These are phyloP conservation scores for Lontra canadensis DNA, from an alignment of 2,113 vertebrate genomes.

Conservation along the genomic window DNA sequence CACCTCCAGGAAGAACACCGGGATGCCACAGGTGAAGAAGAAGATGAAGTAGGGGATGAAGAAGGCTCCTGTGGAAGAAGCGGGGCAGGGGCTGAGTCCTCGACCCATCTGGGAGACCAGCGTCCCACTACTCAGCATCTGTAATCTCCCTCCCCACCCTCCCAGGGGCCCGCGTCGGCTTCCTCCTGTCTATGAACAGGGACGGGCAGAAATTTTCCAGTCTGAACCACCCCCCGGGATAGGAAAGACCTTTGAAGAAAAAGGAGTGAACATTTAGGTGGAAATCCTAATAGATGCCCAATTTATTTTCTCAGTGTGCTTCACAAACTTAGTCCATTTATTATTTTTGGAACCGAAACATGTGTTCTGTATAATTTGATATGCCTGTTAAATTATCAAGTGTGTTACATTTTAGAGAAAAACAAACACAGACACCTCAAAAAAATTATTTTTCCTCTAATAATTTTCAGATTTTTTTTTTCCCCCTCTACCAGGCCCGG, in stretches of 20 bases:
- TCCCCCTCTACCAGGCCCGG: background rate
- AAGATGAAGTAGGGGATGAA: slow-evolving; percentile 95
- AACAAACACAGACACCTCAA: slow-evolving; percentile 22
- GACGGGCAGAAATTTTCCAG: background rate
- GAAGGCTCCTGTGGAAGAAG: slow-evolving; percentile 88
- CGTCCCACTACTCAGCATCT: accelerated
- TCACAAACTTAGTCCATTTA: slow-evolving; percentile 12
- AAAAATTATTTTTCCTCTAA: slow-evolving; percentile 18
- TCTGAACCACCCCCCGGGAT: background rate
- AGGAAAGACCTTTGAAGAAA: background rate
- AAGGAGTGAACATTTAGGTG: background rate
- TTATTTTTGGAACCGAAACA: slow-evolving; percentile 44
- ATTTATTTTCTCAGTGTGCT: background rate
- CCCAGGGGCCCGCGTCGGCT: background rate
- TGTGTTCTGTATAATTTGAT: slow-evolving; percentile 25
- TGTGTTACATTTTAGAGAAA: slow-evolving; percentile 26
- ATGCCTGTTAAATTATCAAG: slow-evolving; percentile 45
- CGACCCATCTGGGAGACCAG: background rate
- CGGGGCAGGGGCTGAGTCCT: background rate
- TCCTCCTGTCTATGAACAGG: background rate
- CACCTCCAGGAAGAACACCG: slow-evolving; percentile 93
- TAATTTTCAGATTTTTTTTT: background rate
- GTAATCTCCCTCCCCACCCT: background rate
- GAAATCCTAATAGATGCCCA: background rate
- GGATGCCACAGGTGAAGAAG: slow-evolving; percentile 93